phyloP scores from a whole-genome alignment of 1,140 invertebrate genomes.

The Pseudomyrmex dendroicus region DNA sequence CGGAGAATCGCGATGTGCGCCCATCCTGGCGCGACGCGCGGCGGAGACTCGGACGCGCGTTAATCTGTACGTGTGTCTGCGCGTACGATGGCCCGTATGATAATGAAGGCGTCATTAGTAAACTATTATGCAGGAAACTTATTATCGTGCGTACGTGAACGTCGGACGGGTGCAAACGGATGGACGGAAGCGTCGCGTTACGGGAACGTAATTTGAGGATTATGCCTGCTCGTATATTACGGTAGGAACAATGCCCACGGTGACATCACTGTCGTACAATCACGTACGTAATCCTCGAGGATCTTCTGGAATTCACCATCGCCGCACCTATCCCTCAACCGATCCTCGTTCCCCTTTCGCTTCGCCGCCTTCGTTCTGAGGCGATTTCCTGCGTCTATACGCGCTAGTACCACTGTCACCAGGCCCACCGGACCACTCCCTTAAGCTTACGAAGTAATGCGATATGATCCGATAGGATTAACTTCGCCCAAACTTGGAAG shows the following conservation, averaged over 20 bases:
- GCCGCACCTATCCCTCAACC: not conserved
- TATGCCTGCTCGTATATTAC: constrained; percentile 77
- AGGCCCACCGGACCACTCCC: constrained; percentile 16
- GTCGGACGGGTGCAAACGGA: constrained; percentile 59
- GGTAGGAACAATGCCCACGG: constrained; percentile 67
- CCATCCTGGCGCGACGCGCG: not conserved
- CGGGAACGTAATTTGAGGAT: constrained; percentile 78
- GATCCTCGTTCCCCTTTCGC: not conserved
- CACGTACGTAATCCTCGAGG: constrained; percentile 76
- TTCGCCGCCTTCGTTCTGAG: not conserved
- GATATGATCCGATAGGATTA: constrained; percentile 68
- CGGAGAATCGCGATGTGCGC: not conserved
- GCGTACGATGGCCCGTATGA: constrained; percentile 44
- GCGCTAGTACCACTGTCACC: constrained; percentile 38
- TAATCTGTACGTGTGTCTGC: constrained; percentile 35
- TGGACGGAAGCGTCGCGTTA: constrained; percentile 69
- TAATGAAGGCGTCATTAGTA: constrained; percentile 70
- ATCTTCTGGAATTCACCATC: constrained; percentile 73
- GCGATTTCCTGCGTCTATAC: constrained; percentile 3
- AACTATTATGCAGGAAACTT: constrained; percentile 74
- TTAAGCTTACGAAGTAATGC: constrained; percentile 63
- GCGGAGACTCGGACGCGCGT: not conserved
- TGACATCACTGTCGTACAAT: constrained; percentile 76
- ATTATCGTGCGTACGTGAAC: constrained; percentile 67
- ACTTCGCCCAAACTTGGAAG: constrained; percentile 57